Base-by-base conservation (phyloP, 2,888 invertebrate genomes). In the Proisotoma minuta region DNA sequence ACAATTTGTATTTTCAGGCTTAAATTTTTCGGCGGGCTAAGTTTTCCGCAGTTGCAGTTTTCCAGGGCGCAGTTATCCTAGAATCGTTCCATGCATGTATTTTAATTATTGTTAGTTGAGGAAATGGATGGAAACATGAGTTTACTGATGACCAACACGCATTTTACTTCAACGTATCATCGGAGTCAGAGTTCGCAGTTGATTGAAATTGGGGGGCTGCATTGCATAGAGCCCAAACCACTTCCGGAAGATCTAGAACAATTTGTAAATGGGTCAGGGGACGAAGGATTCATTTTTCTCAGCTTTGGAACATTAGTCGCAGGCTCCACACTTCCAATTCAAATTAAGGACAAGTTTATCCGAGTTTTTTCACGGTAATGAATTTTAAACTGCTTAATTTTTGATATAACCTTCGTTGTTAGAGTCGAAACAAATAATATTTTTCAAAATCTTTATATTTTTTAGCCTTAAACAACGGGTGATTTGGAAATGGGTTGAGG, bases 271-370 rank as follows among this genome's bases (percentile, higher is more conserved):
- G 57, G 47, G 27, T 48, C 53, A 70, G 82, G 82, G 57, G 83
- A 80, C 22, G 78, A 85, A 28, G 91, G 90, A 3, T 90, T 91
- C 75, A 84, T 91, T 61, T 90, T 86, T 77, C 87, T 91, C 12
- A 89, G 89, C 34, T 89, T 91, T 89, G 91, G 91, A 0, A 89
- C 90, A 0, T 88, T 89, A 1, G 89, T 91, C 0, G 84, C 85
- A 71, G 87, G 89, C 0, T 85, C 85, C 24, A 88, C 86, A 72
- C 89, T 90, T 88, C 89, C 91, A 0, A 83, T 87, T 52, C 82
- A 86, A 3, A 80, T 87, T 0, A 83, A 88, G 58, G 81, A 82
- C 26, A 80, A 87, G 75, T 81, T 91, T 56, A 82, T 89, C 20
- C 82, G 84, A 34, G 89, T 88, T 0, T 84, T 91, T 74, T 84